Percentiles rank a stretch among this genome's conserved stretches.
These are phyloP conservation scores for Campoplex nolae DNA, from an alignment of 2,888 invertebrate genomes.

Conservation along the genomic window DNA sequence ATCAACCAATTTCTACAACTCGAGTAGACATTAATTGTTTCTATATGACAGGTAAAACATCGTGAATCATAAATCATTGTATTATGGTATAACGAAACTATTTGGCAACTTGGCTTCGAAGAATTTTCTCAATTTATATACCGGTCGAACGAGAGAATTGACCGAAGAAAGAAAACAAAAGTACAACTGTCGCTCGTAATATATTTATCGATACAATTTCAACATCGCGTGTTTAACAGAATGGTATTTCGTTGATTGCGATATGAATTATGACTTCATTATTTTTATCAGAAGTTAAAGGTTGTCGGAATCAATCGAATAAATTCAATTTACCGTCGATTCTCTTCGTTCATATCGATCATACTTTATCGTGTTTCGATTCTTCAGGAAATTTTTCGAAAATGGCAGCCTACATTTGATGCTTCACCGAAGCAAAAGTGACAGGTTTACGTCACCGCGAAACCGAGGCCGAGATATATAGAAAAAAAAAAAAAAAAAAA, in stretches of 20 bases:
- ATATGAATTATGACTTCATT: not conserved
- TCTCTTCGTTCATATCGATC: not conserved
- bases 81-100: slow-evolving; percentile 21
- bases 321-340: not conserved
- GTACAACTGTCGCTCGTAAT: not conserved
- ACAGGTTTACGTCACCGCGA: not conserved
- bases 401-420: not conserved
- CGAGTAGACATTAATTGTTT: slow-evolving; percentile 55
- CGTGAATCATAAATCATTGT: slow-evolving; percentile 43
- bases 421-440: not conserved
- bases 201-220: not conserved
- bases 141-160: not conserved
- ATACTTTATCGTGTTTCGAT: not conserved
- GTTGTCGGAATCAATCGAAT: not conserved
- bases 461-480: not conserved
- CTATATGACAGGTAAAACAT: slow-evolving; percentile 45
- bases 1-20: slow-evolving; percentile 32
- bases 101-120: not conserved
- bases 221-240: not conserved
- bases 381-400: not conserved
- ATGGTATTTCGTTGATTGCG: not conserved
- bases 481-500: not conserved
- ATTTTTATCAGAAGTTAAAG: not conserved
- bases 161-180: not conserved
- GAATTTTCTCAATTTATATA: not conserved